Percentiles rank a stretch among this genome's conserved stretches.
These are phyloP conservation scores for Neoseiulus cucumeris DNA, from an alignment of 1,140 invertebrate genomes.

Conservation along the genomic window DNA sequence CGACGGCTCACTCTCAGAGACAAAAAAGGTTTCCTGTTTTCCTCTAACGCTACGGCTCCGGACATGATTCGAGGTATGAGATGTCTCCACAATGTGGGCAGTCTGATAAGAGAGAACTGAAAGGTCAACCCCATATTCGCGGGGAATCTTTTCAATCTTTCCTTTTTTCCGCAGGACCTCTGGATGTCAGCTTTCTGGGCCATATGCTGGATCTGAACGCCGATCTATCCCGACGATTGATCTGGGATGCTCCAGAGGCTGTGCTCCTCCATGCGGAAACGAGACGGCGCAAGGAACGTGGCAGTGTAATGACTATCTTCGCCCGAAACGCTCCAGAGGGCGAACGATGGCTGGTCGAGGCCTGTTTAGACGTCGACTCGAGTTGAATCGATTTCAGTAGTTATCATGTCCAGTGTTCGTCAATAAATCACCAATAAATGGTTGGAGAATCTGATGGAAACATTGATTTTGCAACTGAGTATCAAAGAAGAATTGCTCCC, in stretches of 20 bases:
- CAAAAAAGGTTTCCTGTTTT: neutral
- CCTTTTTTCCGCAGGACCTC: neutral
- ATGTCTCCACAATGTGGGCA: too few species aligned
- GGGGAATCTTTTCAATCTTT: too few species aligned
- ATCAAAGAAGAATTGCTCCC: too few species aligned
- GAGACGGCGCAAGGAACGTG: neutral
- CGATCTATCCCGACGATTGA: neutral
- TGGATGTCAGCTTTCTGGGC: slow-evolving; percentile 1
- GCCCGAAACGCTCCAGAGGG: neutral
- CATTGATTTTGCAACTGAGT: too few species aligned
- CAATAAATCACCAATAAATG: too few species aligned
- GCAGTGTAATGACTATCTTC: neutral
- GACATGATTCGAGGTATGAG: neutral
- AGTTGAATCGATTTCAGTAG: too few species aligned
- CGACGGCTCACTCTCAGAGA: neutral
- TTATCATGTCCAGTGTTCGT: too few species aligned
- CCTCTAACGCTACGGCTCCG: neutral
- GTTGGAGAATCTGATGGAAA: too few species aligned
- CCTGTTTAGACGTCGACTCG: neutral
- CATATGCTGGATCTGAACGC: neutral
- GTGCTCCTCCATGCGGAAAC: neutral
- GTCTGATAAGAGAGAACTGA: too few species aligned
- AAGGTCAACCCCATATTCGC: too few species aligned
- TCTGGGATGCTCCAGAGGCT: neutral
- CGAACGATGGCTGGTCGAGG: neutral